These are phyloP conservation scores for Aspiorhynchus laticeps DNA, from an alignment of 2,113 vertebrate species.

Conservation along the genomic window DNA sequence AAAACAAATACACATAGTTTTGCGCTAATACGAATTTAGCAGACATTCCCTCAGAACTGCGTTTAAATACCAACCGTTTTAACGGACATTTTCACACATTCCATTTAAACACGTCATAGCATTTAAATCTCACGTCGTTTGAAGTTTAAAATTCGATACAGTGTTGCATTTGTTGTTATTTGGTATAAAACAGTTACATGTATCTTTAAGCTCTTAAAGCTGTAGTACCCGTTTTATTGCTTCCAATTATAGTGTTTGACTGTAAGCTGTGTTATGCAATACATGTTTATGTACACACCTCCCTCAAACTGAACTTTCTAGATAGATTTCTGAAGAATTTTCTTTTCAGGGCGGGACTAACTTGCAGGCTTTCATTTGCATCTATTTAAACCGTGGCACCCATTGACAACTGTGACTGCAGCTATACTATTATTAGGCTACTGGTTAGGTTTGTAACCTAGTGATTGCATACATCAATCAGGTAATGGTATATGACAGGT, in stretches of 20 bases:
- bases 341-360: background rate
- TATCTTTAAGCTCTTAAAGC: background rate
- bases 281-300: conserved; percentile 2
- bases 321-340: background rate
- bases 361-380: background rate
- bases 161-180: background rate
- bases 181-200: background rate
- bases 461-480: background rate
- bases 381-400: background rate
- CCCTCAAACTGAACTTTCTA: conserved; percentile 1
- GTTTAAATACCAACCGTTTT: background rate
- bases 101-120: background rate
- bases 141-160: background rate
- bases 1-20: background rate
- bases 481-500: background rate
- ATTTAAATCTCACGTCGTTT: background rate
- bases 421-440: background rate
- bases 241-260: background rate
- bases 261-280: background rate
- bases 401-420: background rate
- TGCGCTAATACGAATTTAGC: background rate
- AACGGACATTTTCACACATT: background rate
- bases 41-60: background rate
- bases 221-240: background rate
- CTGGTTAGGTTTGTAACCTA: background rate